These are phyloP conservation scores for Chrysolina oricalcia DNA, from an alignment of 2,888 invertebrate genomes.

Conservation along the genomic window DNA sequence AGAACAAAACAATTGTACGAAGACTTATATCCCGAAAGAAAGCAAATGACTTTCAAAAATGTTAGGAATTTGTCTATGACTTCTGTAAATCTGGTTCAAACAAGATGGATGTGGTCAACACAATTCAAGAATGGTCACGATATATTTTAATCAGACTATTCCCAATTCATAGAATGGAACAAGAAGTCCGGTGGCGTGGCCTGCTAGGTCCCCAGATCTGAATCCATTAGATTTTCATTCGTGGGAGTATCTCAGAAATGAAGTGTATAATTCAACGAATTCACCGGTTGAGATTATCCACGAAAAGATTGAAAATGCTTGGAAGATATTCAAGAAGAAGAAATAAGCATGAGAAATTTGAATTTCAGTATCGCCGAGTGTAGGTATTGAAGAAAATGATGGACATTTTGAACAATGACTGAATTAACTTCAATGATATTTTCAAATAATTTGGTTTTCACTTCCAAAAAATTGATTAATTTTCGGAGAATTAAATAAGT, in stretches of 20 bases:
- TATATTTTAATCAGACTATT: neutral
- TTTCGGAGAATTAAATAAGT: too few species aligned
- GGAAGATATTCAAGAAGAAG: too few species aligned
- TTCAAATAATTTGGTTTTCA: too few species aligned
- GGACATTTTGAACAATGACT: neutral
- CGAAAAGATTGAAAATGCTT: neutral
- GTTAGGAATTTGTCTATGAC: too few species aligned
- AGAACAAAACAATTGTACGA: too few species aligned
- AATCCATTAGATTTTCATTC: neutral
- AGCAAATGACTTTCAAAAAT: too few species aligned
- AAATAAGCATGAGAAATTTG: too few species aligned
- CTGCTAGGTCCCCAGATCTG: neutral
- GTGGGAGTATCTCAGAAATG: neutral
- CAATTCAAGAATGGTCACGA: neutral
- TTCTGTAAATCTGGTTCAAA: too few species aligned
- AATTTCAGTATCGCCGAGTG: too few species aligned
- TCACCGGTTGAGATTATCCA: neutral
- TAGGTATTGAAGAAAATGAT: neutral
- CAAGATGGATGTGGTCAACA: slow-evolving; percentile 2
- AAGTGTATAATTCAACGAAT: neutral
- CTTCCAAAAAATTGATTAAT: too few species aligned
- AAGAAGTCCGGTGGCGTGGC: neutral
- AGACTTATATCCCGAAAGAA: too few species aligned
- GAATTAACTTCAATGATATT: too few species aligned
- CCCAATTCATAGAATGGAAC: neutral